A percentile compares a stretch with the other conserved stretches of the same genome.
Evolutionary conservation across 2,797 vertebrate genomes (phyloP).

Genomic region (Eleutherodactylus coqui): DNA sequence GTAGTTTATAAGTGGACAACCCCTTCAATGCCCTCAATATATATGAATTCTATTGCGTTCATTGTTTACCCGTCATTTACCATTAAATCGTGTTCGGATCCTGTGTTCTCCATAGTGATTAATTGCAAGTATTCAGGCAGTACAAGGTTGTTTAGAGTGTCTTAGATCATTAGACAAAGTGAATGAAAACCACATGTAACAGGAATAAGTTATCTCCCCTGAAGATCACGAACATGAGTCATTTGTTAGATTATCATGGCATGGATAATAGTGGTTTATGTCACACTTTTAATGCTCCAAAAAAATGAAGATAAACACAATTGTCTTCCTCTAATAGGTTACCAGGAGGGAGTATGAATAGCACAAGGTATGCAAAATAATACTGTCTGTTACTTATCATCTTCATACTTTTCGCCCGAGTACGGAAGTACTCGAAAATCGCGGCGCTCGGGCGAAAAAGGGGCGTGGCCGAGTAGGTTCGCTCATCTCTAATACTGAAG

Average conservation of each 20-base stretch:
- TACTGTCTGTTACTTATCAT: neutral
- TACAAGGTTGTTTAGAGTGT: neutral
- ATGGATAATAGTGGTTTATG: neutral
- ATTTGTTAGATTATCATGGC: neutral
- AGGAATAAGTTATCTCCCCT: neutral
- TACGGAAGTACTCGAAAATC: too few relatives aligned
- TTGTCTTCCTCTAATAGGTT: neutral
- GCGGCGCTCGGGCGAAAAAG: too few relatives aligned
- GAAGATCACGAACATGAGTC: slow-evolving; percentile 5
- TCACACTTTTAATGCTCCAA: neutral
- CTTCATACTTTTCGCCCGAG: too few relatives aligned
- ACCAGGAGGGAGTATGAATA: neutral
- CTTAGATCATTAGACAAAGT: slow-evolving; percentile 10
- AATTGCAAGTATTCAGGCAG: neutral
- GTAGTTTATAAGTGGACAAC: neutral
- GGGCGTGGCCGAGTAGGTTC: too few relatives aligned
- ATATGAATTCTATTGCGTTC: neutral
- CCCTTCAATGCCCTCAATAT: neutral
- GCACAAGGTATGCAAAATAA: neutral
- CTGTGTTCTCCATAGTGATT: neutral
- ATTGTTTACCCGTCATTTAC: neutral
- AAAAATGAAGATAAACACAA: neutral
- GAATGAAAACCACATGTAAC: neutral
- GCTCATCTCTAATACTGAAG: too few relatives aligned
- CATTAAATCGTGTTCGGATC: neutral